These are phyloP conservation scores for Carterocephalus palaemon DNA, from an alignment of 2,888 invertebrate species.

Conservation along the genomic window DNA sequence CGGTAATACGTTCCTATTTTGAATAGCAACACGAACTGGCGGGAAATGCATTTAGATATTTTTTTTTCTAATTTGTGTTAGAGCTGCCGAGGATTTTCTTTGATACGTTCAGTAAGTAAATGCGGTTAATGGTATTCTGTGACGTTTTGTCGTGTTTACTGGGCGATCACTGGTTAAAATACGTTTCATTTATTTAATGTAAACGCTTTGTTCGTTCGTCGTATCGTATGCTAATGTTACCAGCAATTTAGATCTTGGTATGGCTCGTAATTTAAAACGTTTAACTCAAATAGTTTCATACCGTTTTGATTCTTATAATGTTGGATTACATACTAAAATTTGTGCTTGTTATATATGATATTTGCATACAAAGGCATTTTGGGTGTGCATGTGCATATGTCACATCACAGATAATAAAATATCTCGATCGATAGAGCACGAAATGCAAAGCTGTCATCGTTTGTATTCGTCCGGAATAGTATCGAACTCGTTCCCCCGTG, in stretches of 20 bases:
- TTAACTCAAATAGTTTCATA: no score
- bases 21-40: slow-evolving; percentile 75
- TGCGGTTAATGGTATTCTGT: slow-evolving; percentile 36
- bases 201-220: slow-evolving; percentile 12
- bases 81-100: slow-evolving; percentile 65
- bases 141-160: slow-evolving; percentile 25
- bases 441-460: slow-evolving; percentile 43
- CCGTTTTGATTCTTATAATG: no score
- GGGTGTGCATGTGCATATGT: no score
- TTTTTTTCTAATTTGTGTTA: slow-evolving; percentile 69
- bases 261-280: slow-evolving; percentile 7
- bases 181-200: slow-evolving; percentile 19
- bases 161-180: slow-evolving; percentile 19
- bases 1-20: slow-evolving; percentile 76
- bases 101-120: slow-evolving; percentile 59
- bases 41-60: slow-evolving; percentile 74
- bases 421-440: slow-evolving; percentile 29
- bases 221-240: slow-evolving; percentile 13
- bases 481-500: slow-evolving; percentile 37
- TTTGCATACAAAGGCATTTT: no score
- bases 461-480: slow-evolving; percentile 52
- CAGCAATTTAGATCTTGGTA: no score
- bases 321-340: no score
- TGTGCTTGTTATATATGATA: no score
- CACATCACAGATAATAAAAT: slow-evolving; percentile 21